A percentile compares a stretch with the other conserved stretches of the same genome.
Evolutionary conservation across 2,888 invertebrate species (phyloP).

Genomic region (Vanessa cardui): DNA sequence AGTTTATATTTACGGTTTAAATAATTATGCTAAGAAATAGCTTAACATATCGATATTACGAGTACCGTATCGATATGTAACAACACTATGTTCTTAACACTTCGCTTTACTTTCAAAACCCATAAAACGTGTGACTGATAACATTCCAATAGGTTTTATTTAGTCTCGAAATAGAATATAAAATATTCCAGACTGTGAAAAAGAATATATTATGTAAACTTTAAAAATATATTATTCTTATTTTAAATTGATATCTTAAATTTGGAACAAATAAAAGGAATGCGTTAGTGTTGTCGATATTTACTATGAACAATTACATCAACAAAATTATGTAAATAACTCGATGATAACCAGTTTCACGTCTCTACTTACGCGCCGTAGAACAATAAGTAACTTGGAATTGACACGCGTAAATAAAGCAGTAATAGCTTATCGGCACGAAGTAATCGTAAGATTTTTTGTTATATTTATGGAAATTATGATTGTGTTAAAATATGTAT

Average conservation of each 20-base stretch:
- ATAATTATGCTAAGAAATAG: neutral
- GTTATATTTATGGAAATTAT: too few relatives aligned
- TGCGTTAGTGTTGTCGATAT: neutral
- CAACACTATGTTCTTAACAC: neutral
- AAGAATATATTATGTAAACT: neutral
- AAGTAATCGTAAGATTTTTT: too few relatives aligned
- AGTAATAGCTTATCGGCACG: too few relatives aligned
- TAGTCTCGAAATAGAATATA: neutral
- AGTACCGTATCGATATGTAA: too few relatives aligned
- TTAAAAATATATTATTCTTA: neutral
- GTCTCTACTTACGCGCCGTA: conserved; percentile 1
- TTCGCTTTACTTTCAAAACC: conserved; percentile 16
- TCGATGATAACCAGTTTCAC: conserved; percentile 28
- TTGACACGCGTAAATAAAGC: neutral
- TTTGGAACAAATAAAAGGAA: neutral
- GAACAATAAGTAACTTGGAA: neutral
- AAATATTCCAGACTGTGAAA: neutral
- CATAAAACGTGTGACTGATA: conserved; percentile 19
- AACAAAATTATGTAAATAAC: conserved; percentile 25
- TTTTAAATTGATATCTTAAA: neutral
- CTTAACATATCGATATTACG: neutral
- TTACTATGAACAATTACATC: conserved; percentile 19
- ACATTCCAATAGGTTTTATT: conserved; percentile 17
- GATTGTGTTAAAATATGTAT: too few relatives aligned
- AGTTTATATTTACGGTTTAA: too few relatives aligned